Evolutionary conservation across 2,888 invertebrate genomes (phyloP), one percentile per base, ranked within the genome.

Genomic region (Gasteruption jaculator): DNA sequence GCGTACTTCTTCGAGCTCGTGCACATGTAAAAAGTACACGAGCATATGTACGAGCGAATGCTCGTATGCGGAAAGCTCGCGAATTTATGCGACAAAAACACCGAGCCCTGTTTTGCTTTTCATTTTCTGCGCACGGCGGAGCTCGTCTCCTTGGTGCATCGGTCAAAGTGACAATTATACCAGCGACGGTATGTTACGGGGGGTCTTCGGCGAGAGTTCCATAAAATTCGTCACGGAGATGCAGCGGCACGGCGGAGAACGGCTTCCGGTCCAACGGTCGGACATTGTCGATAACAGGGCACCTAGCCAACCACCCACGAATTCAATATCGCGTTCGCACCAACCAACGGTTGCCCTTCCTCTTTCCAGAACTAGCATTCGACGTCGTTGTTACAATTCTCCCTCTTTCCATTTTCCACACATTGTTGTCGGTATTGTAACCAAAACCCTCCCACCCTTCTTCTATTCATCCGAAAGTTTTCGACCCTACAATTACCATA

Each of bases 401-500:
- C 20, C 16, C 22, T 8, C 6, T 15, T 31, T 19, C 31, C 33
- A 20, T n/a, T n/a, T n/a, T n/a, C n/a, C n/a, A n/a, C n/a, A n/a
- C n/a, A n/a, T n/a, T n/a, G n/a, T n/a, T n/a, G n/a, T n/a, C n/a
- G n/a, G n/a, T n/a, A n/a, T n/a, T n/a, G n/a, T n/a, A 33, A 19
- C 27, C 35, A 22, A 19, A 41, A 21, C 32, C 7, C 35, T 26
- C 35, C 56, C 52, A 48, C 56, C 58, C 59, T 63, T 64, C 62
- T 63, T 59, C 61, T 57, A 68, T 68, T 68, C 68, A 65, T 56
- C 57, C 53, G 48, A 67, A 68, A 68, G 64, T 67, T 70, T 66
- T 63, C 58, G 58, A 49, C 46, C 42, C 44, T 73, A 75, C 78
- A 77, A 83, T 83, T 84, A 83, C 81, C 84, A 84, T 85, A 82